Evolutionary conservation across 2,888 invertebrate genomes (phyloP).

Genomic region (Cartodere bifasciata): DNA sequence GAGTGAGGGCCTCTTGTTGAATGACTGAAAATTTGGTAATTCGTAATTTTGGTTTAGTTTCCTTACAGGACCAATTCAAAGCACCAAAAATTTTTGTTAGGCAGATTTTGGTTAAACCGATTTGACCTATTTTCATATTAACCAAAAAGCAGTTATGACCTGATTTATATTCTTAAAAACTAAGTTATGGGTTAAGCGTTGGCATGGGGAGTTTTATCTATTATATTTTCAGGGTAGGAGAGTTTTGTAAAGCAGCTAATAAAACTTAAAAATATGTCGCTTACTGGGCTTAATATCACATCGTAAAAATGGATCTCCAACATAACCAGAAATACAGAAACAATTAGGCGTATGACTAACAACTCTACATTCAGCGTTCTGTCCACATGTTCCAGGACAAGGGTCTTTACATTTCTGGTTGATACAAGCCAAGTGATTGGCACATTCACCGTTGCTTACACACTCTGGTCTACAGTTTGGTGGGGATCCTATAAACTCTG

Average conservation of each 20-base stretch:
- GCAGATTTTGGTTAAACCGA: no score
- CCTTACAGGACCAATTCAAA: no score
- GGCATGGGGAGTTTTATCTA: slow-evolving; percentile 1
- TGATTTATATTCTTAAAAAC: no score
- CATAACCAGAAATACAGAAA: slow-evolving; percentile 39
- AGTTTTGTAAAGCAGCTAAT: slow-evolving; percentile 9
- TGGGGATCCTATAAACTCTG: slow-evolving; percentile 58
- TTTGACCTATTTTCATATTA: no score
- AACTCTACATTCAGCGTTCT: slow-evolving; percentile 41
- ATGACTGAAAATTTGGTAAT: no score
- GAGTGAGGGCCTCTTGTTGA: slow-evolving; percentile 32
- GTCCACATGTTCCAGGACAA: slow-evolving; percentile 42
- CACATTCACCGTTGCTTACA: slow-evolving; percentile 56
- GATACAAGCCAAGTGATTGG: slow-evolving; percentile 55
- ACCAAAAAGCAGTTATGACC: no score
- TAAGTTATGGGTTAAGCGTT: no score
- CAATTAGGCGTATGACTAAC: slow-evolving; percentile 46
- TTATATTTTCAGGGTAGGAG: slow-evolving; percentile 6
- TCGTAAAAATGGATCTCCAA: slow-evolving; percentile 44
- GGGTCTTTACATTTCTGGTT: slow-evolving; percentile 64
- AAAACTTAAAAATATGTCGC: slow-evolving; percentile 5
- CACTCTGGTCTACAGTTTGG: slow-evolving; percentile 66
- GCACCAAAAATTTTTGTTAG: no score
- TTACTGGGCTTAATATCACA: slow-evolving; percentile 23
- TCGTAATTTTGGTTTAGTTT: no score